A percentile compares a stretch with the other conserved stretches of the same genome.
These are phyloP conservation scores for Plodia interpunctella DNA, from an alignment of 1,140 invertebrate genomes.

Conservation along the genomic window DNA sequence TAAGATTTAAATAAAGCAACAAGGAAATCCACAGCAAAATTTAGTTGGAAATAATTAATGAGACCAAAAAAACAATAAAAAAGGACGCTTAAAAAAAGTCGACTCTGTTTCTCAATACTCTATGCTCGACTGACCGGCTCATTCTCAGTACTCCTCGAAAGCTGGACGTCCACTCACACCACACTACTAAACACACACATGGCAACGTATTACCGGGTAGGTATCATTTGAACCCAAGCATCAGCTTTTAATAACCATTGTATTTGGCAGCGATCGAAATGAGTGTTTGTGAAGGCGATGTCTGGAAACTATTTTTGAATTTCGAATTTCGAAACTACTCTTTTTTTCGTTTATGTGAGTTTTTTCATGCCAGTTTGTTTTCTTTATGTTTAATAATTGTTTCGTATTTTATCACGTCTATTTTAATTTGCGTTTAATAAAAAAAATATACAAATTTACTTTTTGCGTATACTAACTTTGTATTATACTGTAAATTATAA, in stretches of 20 bases:
- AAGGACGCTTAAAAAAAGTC: not conserved
- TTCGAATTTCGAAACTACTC: conserved; percentile 36
- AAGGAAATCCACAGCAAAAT: too few species aligned
- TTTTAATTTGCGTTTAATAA: not conserved
- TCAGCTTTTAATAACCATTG: conserved; percentile 74
- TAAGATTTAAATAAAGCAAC: too few species aligned
- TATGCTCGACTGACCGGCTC: conserved; percentile 34
- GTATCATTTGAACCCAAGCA: conserved; percentile 53
- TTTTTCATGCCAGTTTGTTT: conserved; percentile 23
- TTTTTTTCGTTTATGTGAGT: conserved; percentile 36
- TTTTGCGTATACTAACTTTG: too few species aligned
- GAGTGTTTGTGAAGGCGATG: conserved; percentile 61
- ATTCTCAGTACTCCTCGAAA: conserved; percentile 60
- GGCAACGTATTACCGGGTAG: conserved; percentile 38
- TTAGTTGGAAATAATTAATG: not conserved
- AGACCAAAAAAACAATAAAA: not conserved
- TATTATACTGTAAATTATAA: too few species aligned
- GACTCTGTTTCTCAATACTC: conserved; percentile 13
- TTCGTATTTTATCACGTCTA: not conserved
- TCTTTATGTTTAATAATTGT: not conserved
- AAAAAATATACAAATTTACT: too few species aligned
- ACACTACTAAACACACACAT: conserved; percentile 33
- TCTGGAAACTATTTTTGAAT: conserved; percentile 64
- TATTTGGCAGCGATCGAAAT: conserved; percentile 74
- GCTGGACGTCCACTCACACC: conserved; percentile 69